Percentiles rank a stretch among this genome's conserved stretches.
Evolutionary conservation across 2,888 invertebrate species (phyloP).

Genomic region (Hemithea aestivaria): DNA sequence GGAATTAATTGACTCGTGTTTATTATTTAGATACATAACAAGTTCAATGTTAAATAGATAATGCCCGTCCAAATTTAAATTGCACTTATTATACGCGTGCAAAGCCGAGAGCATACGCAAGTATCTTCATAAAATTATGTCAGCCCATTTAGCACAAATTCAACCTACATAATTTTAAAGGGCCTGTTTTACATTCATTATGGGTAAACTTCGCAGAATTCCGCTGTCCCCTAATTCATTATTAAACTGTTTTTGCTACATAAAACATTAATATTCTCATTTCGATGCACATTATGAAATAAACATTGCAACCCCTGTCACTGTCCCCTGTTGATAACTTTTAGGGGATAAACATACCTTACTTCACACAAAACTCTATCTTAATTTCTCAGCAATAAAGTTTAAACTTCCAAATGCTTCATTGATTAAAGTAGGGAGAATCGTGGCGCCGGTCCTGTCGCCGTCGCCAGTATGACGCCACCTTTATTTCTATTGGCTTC

Average conservation of each 20-base stretch:
- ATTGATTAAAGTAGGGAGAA: slow-evolving; percentile 20
- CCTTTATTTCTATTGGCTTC: slow-evolving; percentile 16
- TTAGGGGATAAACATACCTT: slow-evolving; percentile 23
- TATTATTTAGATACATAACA: slow-evolving; percentile 14
- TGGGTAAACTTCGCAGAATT: too few species aligned
- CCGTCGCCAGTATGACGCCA: slow-evolving; percentile 31
- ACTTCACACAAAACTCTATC: slow-evolving; percentile 2
- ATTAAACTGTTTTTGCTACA: slow-evolving; percentile 9
- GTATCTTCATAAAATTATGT: too few species aligned
- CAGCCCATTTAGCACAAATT: too few species aligned
- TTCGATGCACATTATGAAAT: slow-evolving; percentile 30
- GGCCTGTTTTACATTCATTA: too few species aligned
- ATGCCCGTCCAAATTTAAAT: too few species aligned
- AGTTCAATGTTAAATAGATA: too few species aligned
- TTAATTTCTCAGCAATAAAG: slow-evolving; percentile 12
- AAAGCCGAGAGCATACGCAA: too few species aligned
- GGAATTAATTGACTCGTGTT: slow-evolving; percentile 18
- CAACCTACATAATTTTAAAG: too few species aligned
- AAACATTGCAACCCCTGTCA: slow-evolving; percentile 33
- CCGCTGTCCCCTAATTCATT: slow-evolving; percentile 5
- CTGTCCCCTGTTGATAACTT: slow-evolving; percentile 30
- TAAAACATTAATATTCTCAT: slow-evolving; percentile 21
- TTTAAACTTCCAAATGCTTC: slow-evolving; percentile 1
- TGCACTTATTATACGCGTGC: too few species aligned
- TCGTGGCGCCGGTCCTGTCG: slow-evolving; percentile 14